A percentile compares a stretch with the other conserved stretches of the same genome.
These are phyloP conservation scores for Deroptyus accipitrinus DNA, from an alignment of 2,113 vertebrate genomes.

Conservation along the genomic window DNA sequence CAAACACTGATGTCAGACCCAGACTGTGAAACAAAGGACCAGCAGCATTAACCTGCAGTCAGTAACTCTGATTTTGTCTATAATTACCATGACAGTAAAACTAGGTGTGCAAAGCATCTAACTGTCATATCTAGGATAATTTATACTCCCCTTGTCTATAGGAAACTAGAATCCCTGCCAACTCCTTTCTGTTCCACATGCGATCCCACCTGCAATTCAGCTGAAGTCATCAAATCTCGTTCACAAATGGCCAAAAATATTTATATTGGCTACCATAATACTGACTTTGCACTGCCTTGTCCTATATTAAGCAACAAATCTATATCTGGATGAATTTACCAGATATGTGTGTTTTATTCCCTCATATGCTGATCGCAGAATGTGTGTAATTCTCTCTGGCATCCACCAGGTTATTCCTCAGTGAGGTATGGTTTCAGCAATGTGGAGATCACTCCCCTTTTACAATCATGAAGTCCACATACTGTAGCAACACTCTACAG, in stretches of 20 bases:
- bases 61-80: not conserved
- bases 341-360: not conserved
- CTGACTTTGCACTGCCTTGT: not conserved
- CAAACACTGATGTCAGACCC: not conserved
- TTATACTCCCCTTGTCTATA: not conserved
- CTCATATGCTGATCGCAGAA: not conserved
- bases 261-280: not conserved
- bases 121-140: not conserved
- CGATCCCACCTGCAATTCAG: not conserved
- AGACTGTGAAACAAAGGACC: not conserved
- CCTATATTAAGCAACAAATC: not conserved
- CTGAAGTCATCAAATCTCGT: not conserved
- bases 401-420: not conserved
- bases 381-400: not conserved
- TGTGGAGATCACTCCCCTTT: not conserved
- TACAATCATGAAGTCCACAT: not conserved
- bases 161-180: not conserved
- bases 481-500: not conserved
- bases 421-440: not conserved
- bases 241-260: not conserved
- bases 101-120: not conserved
- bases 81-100: not conserved
- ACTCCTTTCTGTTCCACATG: not conserved
- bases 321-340: not conserved
- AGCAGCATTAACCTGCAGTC: not conserved